phyloP scores from a whole-genome alignment of 2,113 vertebrate species.

The Salvelinus sp. region DNA sequence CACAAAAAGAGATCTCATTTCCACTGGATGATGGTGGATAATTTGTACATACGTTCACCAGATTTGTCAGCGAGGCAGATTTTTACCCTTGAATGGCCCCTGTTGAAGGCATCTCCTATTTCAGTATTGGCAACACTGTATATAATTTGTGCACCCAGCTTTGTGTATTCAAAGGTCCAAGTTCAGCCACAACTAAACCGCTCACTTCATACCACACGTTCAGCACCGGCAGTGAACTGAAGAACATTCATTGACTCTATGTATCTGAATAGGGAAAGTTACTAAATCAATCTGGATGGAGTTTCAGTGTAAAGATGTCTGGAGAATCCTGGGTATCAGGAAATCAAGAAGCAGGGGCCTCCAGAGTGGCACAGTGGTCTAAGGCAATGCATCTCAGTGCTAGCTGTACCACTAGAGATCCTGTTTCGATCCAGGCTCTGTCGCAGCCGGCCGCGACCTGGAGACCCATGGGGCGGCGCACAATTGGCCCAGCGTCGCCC shows the following conservation, averaged over 20 bases:
- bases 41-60: not conserved
- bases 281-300: slow-evolving; percentile 5
- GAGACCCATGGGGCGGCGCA: too few relatives aligned
- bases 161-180: slow-evolving; percentile 21
- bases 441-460: too few relatives aligned
- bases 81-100: slow-evolving; percentile 15
- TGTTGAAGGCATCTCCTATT: slow-evolving; percentile 16
- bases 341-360: not conserved
- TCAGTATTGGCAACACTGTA: not conserved
- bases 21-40: not conserved
- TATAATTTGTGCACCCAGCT: slow-evolving; percentile 21
- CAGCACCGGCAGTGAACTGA: not conserved
- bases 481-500: too few relatives aligned
- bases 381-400: too few relatives aligned
- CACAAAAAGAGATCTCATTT: not conserved
- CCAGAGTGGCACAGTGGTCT: too few relatives aligned
- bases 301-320: slow-evolving; percentile 12
- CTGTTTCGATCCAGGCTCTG: too few relatives aligned
- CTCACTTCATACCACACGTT: slow-evolving; percentile 3
- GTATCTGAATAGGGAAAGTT: slow-evolving; percentile 2
- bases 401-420: too few relatives aligned
- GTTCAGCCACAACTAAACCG: slow-evolving; percentile 7
- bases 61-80: not conserved
- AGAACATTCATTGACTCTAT: not conserved
- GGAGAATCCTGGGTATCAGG: slow-evolving; percentile 19